Percentiles rank a stretch among this genome's conserved stretches.
Conservation (phyloP, 2,888 invertebrate species). For the Coecobrya sp. region DNA sequence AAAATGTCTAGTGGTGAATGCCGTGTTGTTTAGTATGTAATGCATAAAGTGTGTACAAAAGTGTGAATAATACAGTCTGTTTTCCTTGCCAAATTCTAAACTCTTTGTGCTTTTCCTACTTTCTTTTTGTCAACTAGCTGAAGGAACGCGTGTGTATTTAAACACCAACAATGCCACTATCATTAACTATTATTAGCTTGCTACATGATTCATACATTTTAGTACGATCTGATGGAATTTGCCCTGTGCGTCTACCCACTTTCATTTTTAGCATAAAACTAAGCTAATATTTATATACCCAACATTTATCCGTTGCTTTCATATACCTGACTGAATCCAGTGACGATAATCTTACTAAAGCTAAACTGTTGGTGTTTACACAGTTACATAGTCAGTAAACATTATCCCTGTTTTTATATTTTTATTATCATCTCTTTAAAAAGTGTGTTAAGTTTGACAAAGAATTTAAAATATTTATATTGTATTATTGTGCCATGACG, state of each 20-base stretch:
- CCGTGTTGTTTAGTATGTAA: conserved; percentile 4
- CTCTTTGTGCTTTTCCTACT: conserved; percentile 13
- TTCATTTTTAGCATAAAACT: too few species aligned
- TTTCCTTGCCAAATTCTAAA: conserved; percentile 62
- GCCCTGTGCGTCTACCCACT: neutral
- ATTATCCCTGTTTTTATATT: too few species aligned
- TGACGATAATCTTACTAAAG: too few species aligned
- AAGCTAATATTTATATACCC: too few species aligned
- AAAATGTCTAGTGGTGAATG: neutral
- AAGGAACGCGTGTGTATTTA: conserved; percentile 7
- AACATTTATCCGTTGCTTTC: too few species aligned
- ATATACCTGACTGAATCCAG: too few species aligned
- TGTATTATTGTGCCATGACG: neutral
- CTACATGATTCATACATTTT: neutral
- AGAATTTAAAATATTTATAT: too few species aligned
- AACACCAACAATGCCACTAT: conserved; percentile 3
- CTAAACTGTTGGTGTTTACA: too few species aligned
- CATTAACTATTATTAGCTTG: neutral
- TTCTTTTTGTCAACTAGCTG: conserved; percentile 35
- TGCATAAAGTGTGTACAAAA: conserved; percentile 55
- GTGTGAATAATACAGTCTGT: conserved; percentile 72
- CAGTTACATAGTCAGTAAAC: too few species aligned
- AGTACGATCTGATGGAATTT: neutral
- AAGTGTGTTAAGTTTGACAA: too few species aligned
- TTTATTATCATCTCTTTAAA: too few species aligned